phyloP scores from a whole-genome alignment of 2,888 invertebrate species.

The Gymnosoma rotundatum region DNA sequence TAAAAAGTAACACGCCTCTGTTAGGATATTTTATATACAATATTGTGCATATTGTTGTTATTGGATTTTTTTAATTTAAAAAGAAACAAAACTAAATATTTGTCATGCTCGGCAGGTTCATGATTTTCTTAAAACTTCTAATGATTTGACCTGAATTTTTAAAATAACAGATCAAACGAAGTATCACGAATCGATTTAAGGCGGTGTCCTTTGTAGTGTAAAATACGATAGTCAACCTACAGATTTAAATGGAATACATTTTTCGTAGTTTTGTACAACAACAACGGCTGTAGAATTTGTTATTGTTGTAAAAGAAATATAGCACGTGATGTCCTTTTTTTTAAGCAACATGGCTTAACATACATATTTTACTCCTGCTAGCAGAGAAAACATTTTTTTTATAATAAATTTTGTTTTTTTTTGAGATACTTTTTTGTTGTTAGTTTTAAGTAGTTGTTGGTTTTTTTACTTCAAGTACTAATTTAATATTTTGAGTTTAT shows the following conservation, averaged over 20 bases:
- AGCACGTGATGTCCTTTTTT: slow-evolving; percentile 60
- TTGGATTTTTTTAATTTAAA: slow-evolving; percentile 1
- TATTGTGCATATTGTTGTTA: neutral
- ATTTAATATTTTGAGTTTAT: slow-evolving; percentile 26
- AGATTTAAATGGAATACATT: slow-evolving; percentile 13
- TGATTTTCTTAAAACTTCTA: neutral
- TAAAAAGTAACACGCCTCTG: slow-evolving; percentile 62
- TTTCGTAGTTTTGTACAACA: slow-evolving; percentile 23
- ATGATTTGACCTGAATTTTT: slow-evolving; percentile 37
- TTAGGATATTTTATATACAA: slow-evolving; percentile 44
- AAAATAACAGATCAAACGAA: slow-evolving; percentile 25
- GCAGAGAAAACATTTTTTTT: neutral
- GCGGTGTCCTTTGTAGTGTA: slow-evolving; percentile 45
- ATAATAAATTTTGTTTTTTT: neutral
- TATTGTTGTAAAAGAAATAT: neutral
- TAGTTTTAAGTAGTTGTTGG: neutral
- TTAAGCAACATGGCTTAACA: neutral
- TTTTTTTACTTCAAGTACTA: slow-evolving; percentile 28
- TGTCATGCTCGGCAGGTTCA: slow-evolving; percentile 66
- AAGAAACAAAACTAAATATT: slow-evolving; percentile 31
- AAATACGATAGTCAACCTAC: neutral
- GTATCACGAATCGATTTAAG: slow-evolving; percentile 47
- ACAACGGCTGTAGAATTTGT: slow-evolving; percentile 24
- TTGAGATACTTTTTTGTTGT: neutral
- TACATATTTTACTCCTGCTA: neutral